Base-by-base conservation (phyloP, 2,797 vertebrate species). In the Ficedula albicollis region DNA sequence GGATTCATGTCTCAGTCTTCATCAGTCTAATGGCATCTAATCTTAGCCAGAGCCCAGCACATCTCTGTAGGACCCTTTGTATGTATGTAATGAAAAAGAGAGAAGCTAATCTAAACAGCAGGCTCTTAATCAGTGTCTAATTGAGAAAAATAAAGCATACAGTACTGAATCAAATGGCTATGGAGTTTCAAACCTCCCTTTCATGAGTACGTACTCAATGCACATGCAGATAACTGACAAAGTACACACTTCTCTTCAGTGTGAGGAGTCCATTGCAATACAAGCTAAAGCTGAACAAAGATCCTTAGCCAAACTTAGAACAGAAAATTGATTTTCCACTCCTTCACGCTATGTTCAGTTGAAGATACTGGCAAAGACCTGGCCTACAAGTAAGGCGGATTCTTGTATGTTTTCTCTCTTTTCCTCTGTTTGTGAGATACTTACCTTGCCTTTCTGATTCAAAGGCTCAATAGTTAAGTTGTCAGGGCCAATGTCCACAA, bases 401-500 rank as follows among this genome's bases (percentile, higher is more conserved):
- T 74, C 43, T 69, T 44, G 10, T 36, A 66, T n/a, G 2, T 6
- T 79, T 89, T 60, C 58, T 22, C 74, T 41, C 54, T 8, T 13
- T 77, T 84, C 26, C n/a, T 48, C 70, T 38, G 26, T 41, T 89
- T 89, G 73, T 49, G n/a, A 90, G 83, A 83, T 52, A 97, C 99
- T 98, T 94, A 99, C 99, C 99, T 99, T 99, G 85, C 98, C 99
- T 88, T 97, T 99, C 95, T 98, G 98, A 89, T 98, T 98, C 72
- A 99, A 97, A 25, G 99, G 99, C 51, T 99, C 99, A 80, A 99
- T 99, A 93, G 98, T 99, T 95, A 99, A 98, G 88, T 98, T 99
- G 98, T 99, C 98, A 2, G 98, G 97, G 7, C 99, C 99, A 52
- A 99, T 99, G 97, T 99, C 99, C 94, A 99, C 98, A n/a, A 99